These are phyloP conservation scores for Oreochromis spilurus DNA, from an alignment of 2,113 vertebrate genomes.

Conservation along the genomic window DNA sequence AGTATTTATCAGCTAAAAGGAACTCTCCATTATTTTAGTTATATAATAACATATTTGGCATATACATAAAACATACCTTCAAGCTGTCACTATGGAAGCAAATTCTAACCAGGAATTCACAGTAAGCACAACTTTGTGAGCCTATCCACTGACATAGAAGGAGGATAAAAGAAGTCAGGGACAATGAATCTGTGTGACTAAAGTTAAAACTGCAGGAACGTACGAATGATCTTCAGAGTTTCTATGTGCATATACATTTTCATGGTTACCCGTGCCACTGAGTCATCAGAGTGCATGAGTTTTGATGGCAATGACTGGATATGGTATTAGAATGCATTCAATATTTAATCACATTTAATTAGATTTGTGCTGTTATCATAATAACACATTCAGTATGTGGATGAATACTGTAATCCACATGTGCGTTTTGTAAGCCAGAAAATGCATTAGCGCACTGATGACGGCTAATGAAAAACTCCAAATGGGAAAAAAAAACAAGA, in stretches of 20 bases:
- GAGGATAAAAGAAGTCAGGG: not conserved
- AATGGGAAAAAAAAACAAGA: constrained; percentile 4
- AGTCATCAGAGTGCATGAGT: not conserved
- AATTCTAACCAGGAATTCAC: not conserved
- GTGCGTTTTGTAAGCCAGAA: not conserved
- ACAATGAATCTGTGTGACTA: not conserved
- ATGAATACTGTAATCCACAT: not conserved
- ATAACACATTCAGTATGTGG: not conserved
- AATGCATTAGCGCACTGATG: constrained; percentile 4
- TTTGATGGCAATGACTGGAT: not conserved
- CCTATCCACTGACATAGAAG: not conserved
- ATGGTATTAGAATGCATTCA: not conserved
- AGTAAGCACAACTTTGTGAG: not conserved
- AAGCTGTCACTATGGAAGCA: not conserved
- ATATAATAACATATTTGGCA: not conserved
- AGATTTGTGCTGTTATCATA: not conserved
- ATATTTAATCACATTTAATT: not conserved
- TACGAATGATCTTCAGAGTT: not conserved
- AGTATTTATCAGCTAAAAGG: not conserved
- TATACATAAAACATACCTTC: not conserved
- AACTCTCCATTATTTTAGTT: not conserved
- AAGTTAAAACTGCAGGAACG: not conserved
- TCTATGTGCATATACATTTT: not conserved
- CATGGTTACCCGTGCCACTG: not conserved
- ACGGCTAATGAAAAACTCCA: constrained; percentile 13